A percentile compares a stretch with the other conserved stretches of the same genome.
Conservation (phyloP, 2,888 invertebrate species). For the Eulithis prunata region DNA sequence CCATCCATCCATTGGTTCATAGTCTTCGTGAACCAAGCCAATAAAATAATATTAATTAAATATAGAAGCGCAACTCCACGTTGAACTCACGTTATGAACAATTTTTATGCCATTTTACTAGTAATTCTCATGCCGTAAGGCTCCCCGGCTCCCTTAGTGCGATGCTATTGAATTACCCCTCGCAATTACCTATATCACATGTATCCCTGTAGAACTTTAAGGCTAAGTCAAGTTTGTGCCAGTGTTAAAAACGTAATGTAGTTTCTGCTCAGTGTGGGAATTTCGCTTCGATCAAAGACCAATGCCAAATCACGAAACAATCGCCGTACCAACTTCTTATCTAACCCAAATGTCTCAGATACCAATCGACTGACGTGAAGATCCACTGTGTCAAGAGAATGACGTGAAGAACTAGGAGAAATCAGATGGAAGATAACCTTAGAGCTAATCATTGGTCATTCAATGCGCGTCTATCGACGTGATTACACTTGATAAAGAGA, state of each 20-base stretch:
- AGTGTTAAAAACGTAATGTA: too few relatives aligned
- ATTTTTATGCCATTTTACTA: too few relatives aligned
- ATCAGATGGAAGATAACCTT: slow-evolving; percentile 49
- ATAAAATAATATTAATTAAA: background rate
- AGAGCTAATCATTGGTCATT: slow-evolving; percentile 47
- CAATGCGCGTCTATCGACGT: slow-evolving; percentile 45
- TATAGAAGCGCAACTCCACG: slow-evolving; percentile 15
- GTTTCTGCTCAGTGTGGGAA: background rate
- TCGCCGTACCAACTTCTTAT: slow-evolving; percentile 55
- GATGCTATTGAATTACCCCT: too few relatives aligned
- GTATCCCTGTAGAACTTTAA: too few relatives aligned
- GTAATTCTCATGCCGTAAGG: too few relatives aligned
- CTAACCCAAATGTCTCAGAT: slow-evolving; percentile 76
- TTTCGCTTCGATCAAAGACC: slow-evolving; percentile 10
- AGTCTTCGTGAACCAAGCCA: background rate
- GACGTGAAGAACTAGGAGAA: slow-evolving; percentile 50
- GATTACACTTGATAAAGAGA: slow-evolving; percentile 39
- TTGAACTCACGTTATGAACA: background rate
- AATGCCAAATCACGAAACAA: slow-evolving; percentile 65
- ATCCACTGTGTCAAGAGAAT: slow-evolving; percentile 61
- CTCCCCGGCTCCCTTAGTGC: too few relatives aligned
- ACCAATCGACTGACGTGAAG: slow-evolving; percentile 73
- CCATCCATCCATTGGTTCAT: slow-evolving; percentile 55
- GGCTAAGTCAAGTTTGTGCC: too few relatives aligned
- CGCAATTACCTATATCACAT: too few relatives aligned